phyloP scores from a whole-genome alignment of 2,797 vertebrate species.

The Brachyalestes nurse region DNA sequence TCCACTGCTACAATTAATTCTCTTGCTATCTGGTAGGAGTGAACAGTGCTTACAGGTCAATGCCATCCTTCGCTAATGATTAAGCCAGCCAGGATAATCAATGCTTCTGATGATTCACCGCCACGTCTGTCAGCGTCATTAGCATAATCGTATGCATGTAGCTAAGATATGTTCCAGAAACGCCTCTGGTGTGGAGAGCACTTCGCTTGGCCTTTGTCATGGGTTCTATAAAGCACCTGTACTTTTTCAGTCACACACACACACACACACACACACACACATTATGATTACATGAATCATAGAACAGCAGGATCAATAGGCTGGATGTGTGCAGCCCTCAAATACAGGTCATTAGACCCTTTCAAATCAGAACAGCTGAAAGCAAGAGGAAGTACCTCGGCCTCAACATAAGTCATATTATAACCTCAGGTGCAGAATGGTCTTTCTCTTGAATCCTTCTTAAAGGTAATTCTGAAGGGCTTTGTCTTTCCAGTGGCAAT shows the following conservation, averaged over 20 bases:
- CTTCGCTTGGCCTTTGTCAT: neutral
- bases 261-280: no score
- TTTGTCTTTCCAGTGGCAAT: neutral
- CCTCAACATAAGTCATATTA: neutral
- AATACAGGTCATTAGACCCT: neutral
- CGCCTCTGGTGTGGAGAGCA: neutral
- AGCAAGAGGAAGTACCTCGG: neutral
- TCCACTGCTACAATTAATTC: slow-evolving; percentile 7
- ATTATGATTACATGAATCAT: slow-evolving; percentile 8
- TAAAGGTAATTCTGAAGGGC: neutral
- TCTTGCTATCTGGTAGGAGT: neutral
- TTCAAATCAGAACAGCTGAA: neutral
- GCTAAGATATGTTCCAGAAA: slow-evolving; percentile 11
- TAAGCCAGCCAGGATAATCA: neutral
- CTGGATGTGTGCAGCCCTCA: neutral
- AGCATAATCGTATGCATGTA: slow-evolving; percentile 16
- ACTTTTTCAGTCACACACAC: neutral
- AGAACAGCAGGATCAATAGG: neutral
- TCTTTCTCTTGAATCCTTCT: neutral
- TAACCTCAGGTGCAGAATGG: neutral
- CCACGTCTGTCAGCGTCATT: neutral
- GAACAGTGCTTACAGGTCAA: slow-evolving; percentile 1
- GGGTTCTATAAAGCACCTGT: neutral
- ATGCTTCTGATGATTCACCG: slow-evolving; percentile 9
- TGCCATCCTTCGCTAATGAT: neutral